Evolutionary conservation across 1,140 invertebrate genomes (phyloP).

Genomic region (Drosophila suzukii): DNA sequence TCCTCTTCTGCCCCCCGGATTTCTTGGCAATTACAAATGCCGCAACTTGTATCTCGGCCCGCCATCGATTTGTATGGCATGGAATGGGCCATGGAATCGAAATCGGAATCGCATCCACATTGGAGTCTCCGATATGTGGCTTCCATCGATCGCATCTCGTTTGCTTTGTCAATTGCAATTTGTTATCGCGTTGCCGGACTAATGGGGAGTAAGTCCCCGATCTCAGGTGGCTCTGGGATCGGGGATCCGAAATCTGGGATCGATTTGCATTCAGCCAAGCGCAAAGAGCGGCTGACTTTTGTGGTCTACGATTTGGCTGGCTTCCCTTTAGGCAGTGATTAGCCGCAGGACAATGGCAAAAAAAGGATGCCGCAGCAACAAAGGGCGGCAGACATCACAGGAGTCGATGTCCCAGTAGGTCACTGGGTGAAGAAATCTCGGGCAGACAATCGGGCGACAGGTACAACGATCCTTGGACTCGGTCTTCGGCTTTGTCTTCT

Average conservation of each 20-base stretch:
- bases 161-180: constrained; percentile 84
- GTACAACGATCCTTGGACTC: constrained; percentile 33
- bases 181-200: constrained; percentile 70
- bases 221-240: constrained; percentile 40
- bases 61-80: constrained; percentile 73
- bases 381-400: constrained; percentile 64
- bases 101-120: constrained; percentile 65
- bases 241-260: constrained; percentile 25
- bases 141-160: constrained; percentile 46
- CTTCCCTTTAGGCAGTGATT: constrained; percentile 32
- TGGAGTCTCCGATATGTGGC: constrained; percentile 37
- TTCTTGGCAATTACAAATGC: constrained; percentile 76
- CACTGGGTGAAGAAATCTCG: constrained; percentile 63
- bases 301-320: constrained; percentile 37
- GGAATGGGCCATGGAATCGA: constrained; percentile 53
- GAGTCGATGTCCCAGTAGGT: constrained; percentile 45
- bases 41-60: constrained; percentile 73
- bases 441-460: constrained; percentile 71
- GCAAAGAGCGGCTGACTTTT: constrained; percentile 40
- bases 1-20: constrained; percentile 11
- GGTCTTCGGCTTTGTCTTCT: constrained; percentile 20
- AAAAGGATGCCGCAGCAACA: constrained; percentile 35
- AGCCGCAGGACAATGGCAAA: constrained; percentile 43
- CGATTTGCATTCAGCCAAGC: constrained; percentile 40
- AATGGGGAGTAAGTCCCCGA: constrained; percentile 31